Base-by-base conservation (phyloP, 2,797 vertebrate genomes). In the Sebastes steindachneri region DNA sequence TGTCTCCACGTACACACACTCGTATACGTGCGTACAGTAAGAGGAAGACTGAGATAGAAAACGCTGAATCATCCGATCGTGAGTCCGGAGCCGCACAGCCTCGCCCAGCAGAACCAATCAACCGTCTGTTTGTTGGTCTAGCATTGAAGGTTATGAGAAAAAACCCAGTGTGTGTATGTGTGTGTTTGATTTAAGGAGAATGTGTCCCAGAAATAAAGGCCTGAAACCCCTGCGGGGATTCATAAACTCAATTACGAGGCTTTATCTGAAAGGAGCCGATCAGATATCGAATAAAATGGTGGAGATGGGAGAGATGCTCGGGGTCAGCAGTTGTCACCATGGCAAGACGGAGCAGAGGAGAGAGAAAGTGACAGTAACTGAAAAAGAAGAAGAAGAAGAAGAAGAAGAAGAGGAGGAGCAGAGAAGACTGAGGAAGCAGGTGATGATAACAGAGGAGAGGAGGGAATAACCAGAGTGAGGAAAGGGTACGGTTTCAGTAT, bases 191-290 rank as follows among this genome's bases (percentile, higher is more conserved):
- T 87, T 83, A 80, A 82, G 74, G 81, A 82, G 55, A 80, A 79
- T 79, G 45, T 74, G 77, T 82, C 75, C 77, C 60, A 85, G 83
- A 86, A 92, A 93, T 84, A 88, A 69, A 81, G 74, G 84, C 51
- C 76, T 62, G 80, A 88, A 87, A 71, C 67, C 77, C 89, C 79
- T 45, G 77, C 26, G 21, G 88, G 85, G 88, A 88, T 89, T 89
- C 85, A 79, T 86, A 92, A 90, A 92, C 86, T 90, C 86, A 92
- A 93, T 93, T 93, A 91, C 77, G 65, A 29, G 48, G 68, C 75
- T 83, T 89, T 83, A 90, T 93, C 92, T 92, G 62, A 80, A 73
- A 81, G 41, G 71, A 69, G 72, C 37, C 33, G 45, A 92, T 93
- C 85, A 89, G 88, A 94, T 91, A 86, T 84, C 6, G 64, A 88